A percentile compares a stretch with the other conserved stretches of the same genome.
Evolutionary conservation across 2,797 vertebrate genomes (phyloP).

Genomic region (Echeneis naucrates): DNA sequence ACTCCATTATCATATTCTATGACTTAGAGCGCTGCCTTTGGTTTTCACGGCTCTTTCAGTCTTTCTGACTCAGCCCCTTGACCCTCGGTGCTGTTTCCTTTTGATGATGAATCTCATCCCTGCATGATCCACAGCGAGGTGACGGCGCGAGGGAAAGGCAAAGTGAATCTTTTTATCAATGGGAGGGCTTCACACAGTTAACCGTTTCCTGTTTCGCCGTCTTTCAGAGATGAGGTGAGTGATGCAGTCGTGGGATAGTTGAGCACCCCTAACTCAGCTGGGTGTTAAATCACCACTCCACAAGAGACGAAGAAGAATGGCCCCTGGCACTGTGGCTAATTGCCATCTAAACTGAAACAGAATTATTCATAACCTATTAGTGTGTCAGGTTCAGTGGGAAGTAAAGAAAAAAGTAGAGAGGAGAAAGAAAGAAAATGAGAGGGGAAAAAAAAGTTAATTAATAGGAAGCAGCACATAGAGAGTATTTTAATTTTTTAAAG

Average conservation of each 20-base stretch:
- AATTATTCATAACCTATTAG: slow-evolving; percentile 91
- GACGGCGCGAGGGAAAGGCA: slow-evolving; percentile 2
- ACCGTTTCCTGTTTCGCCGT: slow-evolving; percentile 54
- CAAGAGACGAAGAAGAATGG: slow-evolving; percentile 78
- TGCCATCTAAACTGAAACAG: slow-evolving; percentile 86
- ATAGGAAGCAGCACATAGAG: slow-evolving; percentile 77
- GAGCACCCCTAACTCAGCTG: slow-evolving; percentile 61
- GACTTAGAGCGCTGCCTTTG: slow-evolving; percentile 29
- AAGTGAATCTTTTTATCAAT: slow-evolving; percentile 43
- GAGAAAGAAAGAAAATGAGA: slow-evolving; percentile 72
- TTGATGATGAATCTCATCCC: slow-evolving; percentile 2
- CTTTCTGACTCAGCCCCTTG: slow-evolving; percentile 18
- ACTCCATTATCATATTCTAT: slow-evolving; percentile 47
- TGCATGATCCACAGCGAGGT: slow-evolving; percentile 15
- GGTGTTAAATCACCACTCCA: slow-evolving; percentile 77
- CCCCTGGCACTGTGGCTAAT: slow-evolving; percentile 84
- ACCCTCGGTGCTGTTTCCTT: slow-evolving; percentile 8
- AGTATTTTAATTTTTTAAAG: slow-evolving; percentile 85
- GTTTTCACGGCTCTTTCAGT: slow-evolving; percentile 14
- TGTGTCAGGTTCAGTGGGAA: slow-evolving; percentile 83
- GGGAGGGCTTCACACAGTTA: slow-evolving; percentile 50
- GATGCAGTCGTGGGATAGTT: slow-evolving; percentile 52
- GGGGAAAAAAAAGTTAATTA: slow-evolving; percentile 83
- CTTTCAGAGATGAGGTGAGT: slow-evolving; percentile 46
- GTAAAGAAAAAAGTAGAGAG: slow-evolving; percentile 68